Percentiles rank a stretch among this genome's conserved stretches.
phyloP scores from a whole-genome alignment of 2,888 invertebrate genomes.

The Hypomecis punctinalis region DNA sequence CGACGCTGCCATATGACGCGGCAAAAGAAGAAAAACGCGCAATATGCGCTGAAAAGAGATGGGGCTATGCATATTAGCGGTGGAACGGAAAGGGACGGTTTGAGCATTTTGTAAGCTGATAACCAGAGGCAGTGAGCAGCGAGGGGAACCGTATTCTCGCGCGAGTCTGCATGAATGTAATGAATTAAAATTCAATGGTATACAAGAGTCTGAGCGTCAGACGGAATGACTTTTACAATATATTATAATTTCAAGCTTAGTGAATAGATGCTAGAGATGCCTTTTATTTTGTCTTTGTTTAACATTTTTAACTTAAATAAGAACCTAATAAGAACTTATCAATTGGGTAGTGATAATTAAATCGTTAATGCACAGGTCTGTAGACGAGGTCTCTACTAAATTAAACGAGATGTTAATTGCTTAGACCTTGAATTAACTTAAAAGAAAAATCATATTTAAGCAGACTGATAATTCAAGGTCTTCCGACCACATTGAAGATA shows the following conservation, averaged over 20 bases:
- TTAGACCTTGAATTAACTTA: conserved; percentile 54
- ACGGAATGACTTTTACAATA: conserved; percentile 63
- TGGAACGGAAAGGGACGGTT: conserved; percentile 70
- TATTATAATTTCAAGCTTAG: conserved; percentile 53
- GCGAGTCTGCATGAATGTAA: conserved; percentile 81
- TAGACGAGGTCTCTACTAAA: conserved; percentile 2
- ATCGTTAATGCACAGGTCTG: neutral
- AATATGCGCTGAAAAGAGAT: conserved; percentile 78
- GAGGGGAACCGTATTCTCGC: conserved; percentile 84
- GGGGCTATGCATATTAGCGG: conserved; percentile 68
- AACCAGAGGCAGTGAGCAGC: conserved; percentile 81
- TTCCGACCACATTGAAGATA: conserved; percentile 62
- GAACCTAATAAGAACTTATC: conserved; percentile 36
- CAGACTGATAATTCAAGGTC: conserved; percentile 66
- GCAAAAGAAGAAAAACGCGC: conserved; percentile 85
- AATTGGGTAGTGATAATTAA: neutral
- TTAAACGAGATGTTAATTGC: conserved; percentile 13
- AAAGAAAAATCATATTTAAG: conserved; percentile 60
- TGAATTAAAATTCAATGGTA: conserved; percentile 83
- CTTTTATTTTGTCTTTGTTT: neutral
- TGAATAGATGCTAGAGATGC: neutral
- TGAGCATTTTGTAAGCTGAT: conserved; percentile 84
- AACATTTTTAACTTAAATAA: conserved; percentile 11
- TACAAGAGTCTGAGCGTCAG: conserved; percentile 65
- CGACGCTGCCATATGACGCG: conserved; percentile 80